phyloP scores from a whole-genome alignment of 1,140 invertebrate genomes.

The Drosophila micromelanica region DNA sequence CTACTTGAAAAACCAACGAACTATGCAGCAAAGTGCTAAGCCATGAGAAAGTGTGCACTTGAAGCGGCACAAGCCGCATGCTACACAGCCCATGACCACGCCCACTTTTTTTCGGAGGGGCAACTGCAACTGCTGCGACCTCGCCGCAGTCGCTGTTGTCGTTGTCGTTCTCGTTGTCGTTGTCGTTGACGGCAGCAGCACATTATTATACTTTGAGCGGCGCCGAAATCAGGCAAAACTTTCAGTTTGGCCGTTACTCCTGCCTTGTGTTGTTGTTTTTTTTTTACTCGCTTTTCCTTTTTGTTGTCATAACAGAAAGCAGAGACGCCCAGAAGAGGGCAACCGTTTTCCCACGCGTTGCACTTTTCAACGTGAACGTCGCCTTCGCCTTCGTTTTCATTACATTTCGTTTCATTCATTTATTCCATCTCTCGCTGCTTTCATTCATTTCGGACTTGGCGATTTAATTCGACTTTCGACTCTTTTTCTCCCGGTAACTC shows the following conservation, averaged over 20 bases:
- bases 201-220: constrained; percentile 79
- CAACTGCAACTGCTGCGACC: constrained; percentile 6
- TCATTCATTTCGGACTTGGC: constrained; percentile 75
- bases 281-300: constrained; percentile 19
- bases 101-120: constrained; percentile 37
- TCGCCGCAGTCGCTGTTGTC: too few relatives aligned
- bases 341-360: constrained; percentile 60
- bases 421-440: constrained; percentile 66
- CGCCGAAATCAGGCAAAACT: constrained; percentile 74
- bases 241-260: constrained; percentile 39
- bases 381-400: constrained; percentile 63
- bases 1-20: constrained; percentile 67
- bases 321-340: constrained; percentile 43
- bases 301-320: constrained; percentile 30
- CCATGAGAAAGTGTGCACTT: constrained; percentile 81
- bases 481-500: constrained; percentile 30
- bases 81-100: constrained; percentile 47
- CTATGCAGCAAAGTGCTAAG: constrained; percentile 77
- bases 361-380: constrained; percentile 52
- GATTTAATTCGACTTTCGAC: constrained; percentile 76
- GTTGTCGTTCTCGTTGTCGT: constrained; percentile 18
- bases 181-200: constrained; percentile 35
- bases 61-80: constrained; percentile 65
- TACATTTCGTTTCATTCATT: constrained; percentile 76
- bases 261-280: constrained; percentile 2